Conservation (phyloP, 2,888 invertebrate genomes). For the Apodemia zela region DNA sequence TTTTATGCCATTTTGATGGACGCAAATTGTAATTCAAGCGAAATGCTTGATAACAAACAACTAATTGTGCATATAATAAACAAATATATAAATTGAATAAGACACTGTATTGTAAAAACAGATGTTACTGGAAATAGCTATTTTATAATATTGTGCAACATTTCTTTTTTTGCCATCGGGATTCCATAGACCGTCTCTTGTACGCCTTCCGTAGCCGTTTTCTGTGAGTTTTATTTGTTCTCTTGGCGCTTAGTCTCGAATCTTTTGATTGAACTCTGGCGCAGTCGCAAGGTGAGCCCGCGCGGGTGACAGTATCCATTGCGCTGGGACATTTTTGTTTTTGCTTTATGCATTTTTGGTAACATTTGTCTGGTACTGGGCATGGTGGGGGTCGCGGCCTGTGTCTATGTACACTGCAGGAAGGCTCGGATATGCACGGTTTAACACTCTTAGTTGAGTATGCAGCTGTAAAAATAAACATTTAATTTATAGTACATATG, state of each 20-base stretch:
- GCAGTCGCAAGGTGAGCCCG: slow-evolving; percentile 53
- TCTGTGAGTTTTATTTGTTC: slow-evolving; percentile 44
- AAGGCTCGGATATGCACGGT: slow-evolving; percentile 61
- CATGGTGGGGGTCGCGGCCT: slow-evolving; percentile 61
- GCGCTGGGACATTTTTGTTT: slow-evolving; percentile 60
- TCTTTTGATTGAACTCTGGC: slow-evolving; percentile 47
- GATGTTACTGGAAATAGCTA: not conserved
- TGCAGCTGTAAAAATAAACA: slow-evolving; percentile 42
- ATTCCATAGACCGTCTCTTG: slow-evolving; percentile 44
- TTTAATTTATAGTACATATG: no score
- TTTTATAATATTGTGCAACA: slow-evolving; percentile 46
- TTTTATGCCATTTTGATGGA: no score
- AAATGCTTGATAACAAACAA: no score
- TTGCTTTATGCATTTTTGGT: slow-evolving; percentile 49
- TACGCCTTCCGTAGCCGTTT: slow-evolving; percentile 49
- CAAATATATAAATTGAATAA: not conserved
- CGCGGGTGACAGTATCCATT: slow-evolving; percentile 48
- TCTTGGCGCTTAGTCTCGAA: slow-evolving; percentile 41
- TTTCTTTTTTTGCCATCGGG: slow-evolving; percentile 48
- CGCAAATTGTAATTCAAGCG: no score
- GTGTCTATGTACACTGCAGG: slow-evolving; percentile 59
- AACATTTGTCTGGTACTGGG: slow-evolving; percentile 60
- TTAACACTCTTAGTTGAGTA: slow-evolving; percentile 50
- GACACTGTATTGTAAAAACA: not conserved
- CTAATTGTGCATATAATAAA: no score